Percentiles rank a stretch among this genome's conserved stretches.
Evolutionary conservation across 2,888 invertebrate genomes (phyloP).

Genomic region (Scaptomyza cyrtandrae): DNA sequence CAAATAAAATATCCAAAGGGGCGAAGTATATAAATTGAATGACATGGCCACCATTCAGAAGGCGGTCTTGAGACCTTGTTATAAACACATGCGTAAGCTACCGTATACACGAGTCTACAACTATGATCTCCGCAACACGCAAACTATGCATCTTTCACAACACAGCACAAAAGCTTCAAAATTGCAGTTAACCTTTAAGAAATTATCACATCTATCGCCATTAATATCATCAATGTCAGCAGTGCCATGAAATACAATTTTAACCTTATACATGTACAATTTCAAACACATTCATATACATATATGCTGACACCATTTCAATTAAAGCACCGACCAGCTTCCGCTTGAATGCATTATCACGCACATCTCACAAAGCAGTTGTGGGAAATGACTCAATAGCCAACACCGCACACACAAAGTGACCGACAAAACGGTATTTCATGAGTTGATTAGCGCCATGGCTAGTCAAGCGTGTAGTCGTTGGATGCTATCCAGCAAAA

Average conservation of each 20-base stretch:
- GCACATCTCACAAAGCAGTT: slow-evolving; percentile 38
- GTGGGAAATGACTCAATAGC: slow-evolving; percentile 27
- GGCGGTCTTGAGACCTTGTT: slow-evolving; percentile 5
- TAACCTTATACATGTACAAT: not conserved
- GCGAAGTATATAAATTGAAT: slow-evolving; percentile 60
- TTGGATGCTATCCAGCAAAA: slow-evolving; percentile 22
- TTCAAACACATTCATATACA: not conserved
- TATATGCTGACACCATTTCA: slow-evolving; percentile 48
- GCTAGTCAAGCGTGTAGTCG: slow-evolving; percentile 43
- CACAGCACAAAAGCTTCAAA: not conserved
- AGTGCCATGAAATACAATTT: slow-evolving; percentile 13
- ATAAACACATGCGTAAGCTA: not conserved
- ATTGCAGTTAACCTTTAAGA: not conserved
- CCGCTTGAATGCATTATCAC: slow-evolving; percentile 52
- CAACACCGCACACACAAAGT: slow-evolving; percentile 8
- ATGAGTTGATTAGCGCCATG: slow-evolving; percentile 51
- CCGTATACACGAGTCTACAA: not conserved
- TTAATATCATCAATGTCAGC: slow-evolving; percentile 13
- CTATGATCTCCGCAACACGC: not conserved
- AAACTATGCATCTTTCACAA: not conserved
- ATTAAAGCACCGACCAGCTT: slow-evolving; percentile 36
- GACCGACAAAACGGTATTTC: slow-evolving; percentile 49
- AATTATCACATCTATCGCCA: not conserved
- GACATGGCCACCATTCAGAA: slow-evolving; percentile 35
- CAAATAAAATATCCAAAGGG: slow-evolving; percentile 50